phyloP scores from a whole-genome alignment of 2,113 vertebrate genomes.

The Gymnorhina tibicen region DNA sequence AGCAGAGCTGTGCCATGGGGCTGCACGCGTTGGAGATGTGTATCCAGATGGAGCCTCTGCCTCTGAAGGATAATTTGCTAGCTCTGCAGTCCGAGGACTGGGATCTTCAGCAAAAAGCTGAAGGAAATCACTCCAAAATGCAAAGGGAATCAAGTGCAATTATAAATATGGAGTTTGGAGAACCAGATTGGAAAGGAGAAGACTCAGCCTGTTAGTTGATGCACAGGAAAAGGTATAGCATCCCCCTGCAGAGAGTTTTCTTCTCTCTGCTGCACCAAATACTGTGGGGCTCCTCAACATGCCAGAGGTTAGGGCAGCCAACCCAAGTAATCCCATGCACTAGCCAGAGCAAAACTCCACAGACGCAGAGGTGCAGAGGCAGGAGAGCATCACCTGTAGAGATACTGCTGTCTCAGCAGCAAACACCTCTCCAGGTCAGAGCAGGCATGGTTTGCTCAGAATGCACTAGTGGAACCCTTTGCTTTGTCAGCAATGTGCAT shows the following conservation, averaged over 20 bases:
- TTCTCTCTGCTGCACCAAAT: neutral
- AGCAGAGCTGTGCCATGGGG: neutral
- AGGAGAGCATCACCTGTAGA: neutral
- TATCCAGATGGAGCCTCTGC: neutral
- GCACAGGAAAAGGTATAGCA: neutral
- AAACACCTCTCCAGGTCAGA: neutral
- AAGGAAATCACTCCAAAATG: neutral
- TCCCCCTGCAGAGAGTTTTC: accelerated
- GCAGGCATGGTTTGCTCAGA: accelerated
- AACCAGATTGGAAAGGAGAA: neutral
- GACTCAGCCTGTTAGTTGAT: neutral
- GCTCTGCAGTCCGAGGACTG: neutral
- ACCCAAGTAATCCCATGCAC: accelerated
- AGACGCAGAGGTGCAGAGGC: neutral
- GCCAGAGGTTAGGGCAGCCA: neutral
- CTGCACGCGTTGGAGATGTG: neutral
- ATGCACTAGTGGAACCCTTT: accelerated
- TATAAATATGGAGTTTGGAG: neutral
- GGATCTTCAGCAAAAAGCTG: neutral
- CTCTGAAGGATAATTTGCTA: neutral
- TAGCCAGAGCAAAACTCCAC: neutral
- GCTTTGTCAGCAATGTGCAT: neutral
- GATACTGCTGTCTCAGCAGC: neutral
- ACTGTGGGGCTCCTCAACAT: neutral
- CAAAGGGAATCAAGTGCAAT: neutral